Conservation (phyloP, 2,113 vertebrate species). For the Callopanchax toddi region DNA sequence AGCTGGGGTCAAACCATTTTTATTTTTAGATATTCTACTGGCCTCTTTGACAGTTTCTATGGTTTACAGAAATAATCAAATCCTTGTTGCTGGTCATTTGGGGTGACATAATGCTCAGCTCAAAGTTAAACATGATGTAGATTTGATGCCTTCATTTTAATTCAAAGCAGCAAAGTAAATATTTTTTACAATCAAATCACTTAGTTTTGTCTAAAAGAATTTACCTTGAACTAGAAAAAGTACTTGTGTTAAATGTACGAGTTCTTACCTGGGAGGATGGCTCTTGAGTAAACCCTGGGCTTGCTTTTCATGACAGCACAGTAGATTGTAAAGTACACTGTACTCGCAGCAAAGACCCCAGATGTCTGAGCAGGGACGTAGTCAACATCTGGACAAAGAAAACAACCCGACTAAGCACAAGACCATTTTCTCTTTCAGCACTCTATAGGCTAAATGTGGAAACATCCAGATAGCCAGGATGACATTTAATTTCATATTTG, state of each 20-base stretch:
- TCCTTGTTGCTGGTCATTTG: too few relatives aligned
- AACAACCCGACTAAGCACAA: background rate
- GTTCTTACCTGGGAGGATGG: conserved; percentile 83
- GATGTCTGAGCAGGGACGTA: conserved; percentile 88
- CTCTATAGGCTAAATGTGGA: background rate
- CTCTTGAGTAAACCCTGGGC: conserved; percentile 84
- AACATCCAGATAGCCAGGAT: background rate
- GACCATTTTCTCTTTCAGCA: background rate
- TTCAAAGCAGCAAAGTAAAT: too few relatives aligned
- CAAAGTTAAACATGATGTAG: too few relatives aligned
- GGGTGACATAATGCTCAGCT: background rate
- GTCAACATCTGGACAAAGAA: conserved; percentile 84
- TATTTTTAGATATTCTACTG: conserved; percentile 2
- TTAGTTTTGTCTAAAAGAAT: too few relatives aligned
- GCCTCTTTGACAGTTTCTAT: background rate
- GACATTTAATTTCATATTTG: background rate
- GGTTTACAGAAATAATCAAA: conserved; percentile 2
- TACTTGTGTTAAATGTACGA: background rate
- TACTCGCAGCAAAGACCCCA: conserved; percentile 89
- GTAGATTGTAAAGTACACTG: conserved; percentile 88
- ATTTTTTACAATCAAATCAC: too few relatives aligned
- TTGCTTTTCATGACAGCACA: conserved; percentile 84
- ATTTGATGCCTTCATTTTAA: too few relatives aligned
- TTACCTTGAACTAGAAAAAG: too few relatives aligned
- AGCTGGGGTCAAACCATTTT: conserved; percentile 1